phyloP scores from a whole-genome alignment of 2,888 invertebrate genomes.

The Lepidocyrtoides sp. region DNA sequence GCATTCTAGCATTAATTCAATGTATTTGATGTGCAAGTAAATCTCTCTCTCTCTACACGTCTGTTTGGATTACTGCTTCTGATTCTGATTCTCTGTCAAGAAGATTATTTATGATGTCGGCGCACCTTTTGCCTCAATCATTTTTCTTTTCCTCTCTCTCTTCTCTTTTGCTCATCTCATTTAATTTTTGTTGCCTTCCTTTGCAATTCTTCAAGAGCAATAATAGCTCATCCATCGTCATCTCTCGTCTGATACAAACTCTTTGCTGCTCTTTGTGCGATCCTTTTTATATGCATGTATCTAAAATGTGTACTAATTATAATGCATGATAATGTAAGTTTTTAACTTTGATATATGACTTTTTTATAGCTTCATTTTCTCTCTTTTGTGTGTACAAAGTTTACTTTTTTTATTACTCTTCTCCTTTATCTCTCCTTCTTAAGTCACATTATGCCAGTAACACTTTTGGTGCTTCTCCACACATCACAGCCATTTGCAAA shows the following conservation, averaged over 20 bases:
- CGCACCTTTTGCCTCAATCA: slow-evolving; percentile 73
- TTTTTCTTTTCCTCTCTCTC: slow-evolving; percentile 25
- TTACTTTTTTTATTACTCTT: background rate
- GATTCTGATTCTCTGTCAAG: background rate
- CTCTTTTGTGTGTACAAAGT: slow-evolving; percentile 13
- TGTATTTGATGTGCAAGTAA: no score
- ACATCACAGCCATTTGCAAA: background rate
- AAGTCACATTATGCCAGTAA: slow-evolving; percentile 28
- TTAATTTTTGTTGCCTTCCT: background rate
- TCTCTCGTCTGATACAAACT: background rate
- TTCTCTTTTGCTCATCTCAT: background rate
- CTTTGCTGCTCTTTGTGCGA: slow-evolving; percentile 59
- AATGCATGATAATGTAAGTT: slow-evolving; percentile 73
- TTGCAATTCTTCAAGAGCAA: background rate
- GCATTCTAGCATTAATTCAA: no score
- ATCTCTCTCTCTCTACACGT: no score
- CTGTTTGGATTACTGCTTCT: slow-evolving; percentile 1
- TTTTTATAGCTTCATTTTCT: slow-evolving; percentile 70
- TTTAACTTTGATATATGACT: slow-evolving; percentile 69
- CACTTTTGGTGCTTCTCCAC: background rate
- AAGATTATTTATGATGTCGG: slow-evolving; percentile 72
- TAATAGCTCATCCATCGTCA: background rate
- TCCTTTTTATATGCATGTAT: slow-evolving; percentile 61
- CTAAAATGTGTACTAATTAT: slow-evolving; percentile 73
- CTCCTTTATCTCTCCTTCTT: background rate